A percentile compares a stretch with the other conserved stretches of the same genome.
phyloP scores from a whole-genome alignment of 2,113 vertebrate genomes.

The Lophochroa leadbeateri region DNA sequence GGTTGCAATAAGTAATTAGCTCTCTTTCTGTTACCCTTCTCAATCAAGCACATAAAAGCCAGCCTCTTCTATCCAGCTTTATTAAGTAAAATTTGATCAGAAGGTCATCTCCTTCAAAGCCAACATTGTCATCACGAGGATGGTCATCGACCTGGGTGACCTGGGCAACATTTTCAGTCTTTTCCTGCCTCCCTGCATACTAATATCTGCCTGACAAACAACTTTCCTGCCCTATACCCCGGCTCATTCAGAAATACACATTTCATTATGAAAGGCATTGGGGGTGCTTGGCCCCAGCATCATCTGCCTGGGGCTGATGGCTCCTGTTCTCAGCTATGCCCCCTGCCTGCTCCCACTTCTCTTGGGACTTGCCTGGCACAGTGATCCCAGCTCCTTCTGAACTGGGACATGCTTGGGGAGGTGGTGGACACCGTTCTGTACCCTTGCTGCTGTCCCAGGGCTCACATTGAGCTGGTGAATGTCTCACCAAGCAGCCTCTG shows the following conservation, averaged over 20 bases:
- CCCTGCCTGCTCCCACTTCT: not conserved
- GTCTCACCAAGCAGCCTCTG: not conserved
- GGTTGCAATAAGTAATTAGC: not conserved
- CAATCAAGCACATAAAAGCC: not conserved
- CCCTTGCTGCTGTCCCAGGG: not conserved
- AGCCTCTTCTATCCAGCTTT: not conserved
- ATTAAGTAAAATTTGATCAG: not conserved
- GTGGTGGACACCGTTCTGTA: not conserved
- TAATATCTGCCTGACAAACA: not conserved
- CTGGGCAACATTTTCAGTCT: not conserved
- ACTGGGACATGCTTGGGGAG: not conserved
- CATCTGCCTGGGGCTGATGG: not conserved
- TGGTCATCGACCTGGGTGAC: not conserved
- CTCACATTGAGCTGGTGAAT: accelerated
- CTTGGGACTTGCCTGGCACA: not conserved
- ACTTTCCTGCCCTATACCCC: not conserved
- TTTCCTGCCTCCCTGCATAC: not conserved
- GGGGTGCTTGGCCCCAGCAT: not conserved
- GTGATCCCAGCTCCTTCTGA: not conserved
- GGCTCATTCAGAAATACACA: accelerated
- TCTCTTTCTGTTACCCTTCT: not conserved
- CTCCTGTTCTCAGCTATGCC: not conserved
- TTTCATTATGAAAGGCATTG: not conserved
- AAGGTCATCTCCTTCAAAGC: not conserved
- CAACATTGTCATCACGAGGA: accelerated